Evolutionary conservation across 2,888 invertebrate species (phyloP), one percentile per base, ranked within the genome.

Genomic region (Synergus japonicus): DNA sequence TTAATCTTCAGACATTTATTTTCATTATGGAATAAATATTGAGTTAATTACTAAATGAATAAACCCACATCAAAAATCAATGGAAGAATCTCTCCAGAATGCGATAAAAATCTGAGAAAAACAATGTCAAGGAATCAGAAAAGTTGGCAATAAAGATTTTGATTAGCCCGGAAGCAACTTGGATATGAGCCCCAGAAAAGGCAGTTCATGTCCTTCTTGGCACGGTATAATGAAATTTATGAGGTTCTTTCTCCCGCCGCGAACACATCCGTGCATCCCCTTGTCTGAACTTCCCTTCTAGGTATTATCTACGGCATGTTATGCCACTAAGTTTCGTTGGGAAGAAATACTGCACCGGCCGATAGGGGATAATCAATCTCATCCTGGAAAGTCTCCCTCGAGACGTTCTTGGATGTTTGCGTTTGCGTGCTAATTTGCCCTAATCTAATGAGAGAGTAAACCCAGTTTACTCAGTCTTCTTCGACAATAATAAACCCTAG

Each of bases 351-450:
- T 85, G 86, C 88, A 86, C 84, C 82, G 86, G 88, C 89, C 90
- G 88, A 91, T 89, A 89, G 91, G 90, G 91, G 89, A 90, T 90
- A 91, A 91, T 91, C 91, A 91, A 91, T 91, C 91, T 90, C 88
- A 85, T 85, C 85, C 85, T 86, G 81, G 86, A 87, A 89, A 86
- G 88, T 86, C 83, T 85, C 89, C 87, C 87, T 69, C 69, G 89
- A 85, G 89, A 81, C 44, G 79, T 15, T 46, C 29, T 76, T 63
- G 82, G 80, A 87, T 90, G 88, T 90, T 88, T 88, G 86, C 87
- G 85, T 87, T 88, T 79, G 86, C 88, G 86, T 86, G 89, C 90
- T 91, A 90, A 91, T 91, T 91, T 90, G 87, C 88, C 86, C 89
- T 86, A 87, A 89, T 86, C 87, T 90, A 89, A 89, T 89, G 90